Base-by-base conservation (phyloP, 2,113 vertebrate genomes). In the Vombatus ursinus region DNA sequence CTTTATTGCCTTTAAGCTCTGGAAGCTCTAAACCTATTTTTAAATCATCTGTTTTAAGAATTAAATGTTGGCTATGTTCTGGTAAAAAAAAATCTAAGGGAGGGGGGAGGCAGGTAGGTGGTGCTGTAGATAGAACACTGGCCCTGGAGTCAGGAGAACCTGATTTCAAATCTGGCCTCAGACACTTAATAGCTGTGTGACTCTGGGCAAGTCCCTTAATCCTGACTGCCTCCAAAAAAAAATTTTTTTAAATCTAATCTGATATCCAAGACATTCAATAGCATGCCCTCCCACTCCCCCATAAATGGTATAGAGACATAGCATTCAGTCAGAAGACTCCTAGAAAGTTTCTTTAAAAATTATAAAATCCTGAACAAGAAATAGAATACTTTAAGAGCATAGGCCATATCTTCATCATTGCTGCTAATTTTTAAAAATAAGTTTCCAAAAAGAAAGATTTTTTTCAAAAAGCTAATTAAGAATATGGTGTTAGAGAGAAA, bases 1-100 rank as follows among this genome's bases (percentile, higher is more conserved):
- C 96, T 16, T 97, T 89, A 89, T 97, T 97, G 95, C 96, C 97
- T 98, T 97, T 97, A 95, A 98, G 96, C 93, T 91, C 97, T 96
- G 95, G 50, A 97, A 97, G 50, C 12, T 12, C 50, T 51, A 51
- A 51, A 51, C 50, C 19, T 52, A 52, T 52, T 52, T 52, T 52
- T 52, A 52, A 52, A 52, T 22, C 52, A 52, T 52, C 16, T 22
- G 52, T 52, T 11, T 52, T 52, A 52, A 52, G 16, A 52, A 52
- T 52, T 52, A 52, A 52, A 52, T 16, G 16, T 52, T 52, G 52
- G 52, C 16, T 22, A 3, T 52, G 16, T 52, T 22, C 52, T 52
- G 52, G 52, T 22, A 2, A 52, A 52, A 52, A 52, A 52, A 52
- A 52, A 22, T 52, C 22, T 22, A 52, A 52, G 52, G 16, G 52